Base-by-base conservation (phyloP, 2,888 invertebrate genomes). In the Marasmarcha lunaedactyla region DNA sequence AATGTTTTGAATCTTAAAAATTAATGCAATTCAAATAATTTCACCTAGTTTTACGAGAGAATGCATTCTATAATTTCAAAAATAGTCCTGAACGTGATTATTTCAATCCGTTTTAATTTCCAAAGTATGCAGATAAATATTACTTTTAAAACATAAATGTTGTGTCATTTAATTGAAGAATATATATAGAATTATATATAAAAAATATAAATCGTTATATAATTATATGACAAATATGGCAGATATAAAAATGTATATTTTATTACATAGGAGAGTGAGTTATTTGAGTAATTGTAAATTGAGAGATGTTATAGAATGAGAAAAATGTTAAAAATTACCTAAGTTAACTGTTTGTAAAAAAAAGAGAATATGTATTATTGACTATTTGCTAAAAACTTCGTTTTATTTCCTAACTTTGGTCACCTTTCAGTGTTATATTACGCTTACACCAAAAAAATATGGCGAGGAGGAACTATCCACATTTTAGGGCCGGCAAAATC, bases 311-410 rank as follows among this genome's bases (percentile, higher is more conserved):
- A 79, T 74, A 71, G 67, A 77, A 56, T 64, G 70, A 78, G 66
- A 74, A 71, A n/a, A 72, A 72, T 76, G 78, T 78, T 77, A 72
- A 62, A 68, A 65, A 34, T 30, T 30, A 30, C 30, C 30, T 81
- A 81, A 78, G 81, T 78, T 78, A 78, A 79, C 69, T 81, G 81
- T 83, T 83, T 81, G 81, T 81, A 79, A 81, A 83, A 78, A 72
- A 71, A 71, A 73, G 69, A 77, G 72, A 71, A 76, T 76, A 83
- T 81, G 81, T 79, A 77, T 79, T 78, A 81, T 63, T 79, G 73
- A 79, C 74, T 74, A 81, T 81, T 83, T 83, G 77, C 71, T 77
- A 81, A 35, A 13, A 36, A 30, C 49, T 68, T 61, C n/a, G 74
- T 78, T 79, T 77, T 54, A 70, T 68, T 78, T 66, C 6, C 34